phyloP scores from a whole-genome alignment of 2,113 vertebrate species.

The Callithrix jacchus region DNA sequence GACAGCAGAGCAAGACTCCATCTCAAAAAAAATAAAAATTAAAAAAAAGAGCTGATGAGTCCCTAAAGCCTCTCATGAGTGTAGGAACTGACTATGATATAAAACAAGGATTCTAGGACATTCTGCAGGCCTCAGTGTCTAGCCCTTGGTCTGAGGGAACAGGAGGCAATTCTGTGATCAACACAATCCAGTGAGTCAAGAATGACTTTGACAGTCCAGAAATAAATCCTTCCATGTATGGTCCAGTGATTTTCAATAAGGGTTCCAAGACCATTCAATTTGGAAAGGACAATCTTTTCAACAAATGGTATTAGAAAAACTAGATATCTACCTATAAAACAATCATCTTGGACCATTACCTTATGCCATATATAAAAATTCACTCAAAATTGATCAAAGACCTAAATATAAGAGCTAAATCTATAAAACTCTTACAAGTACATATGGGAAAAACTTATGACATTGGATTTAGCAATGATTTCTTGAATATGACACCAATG shows the following conservation, averaged over 20 bases:
- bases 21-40: too few species aligned
- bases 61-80: not conserved
- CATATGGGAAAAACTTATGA: conserved; percentile 24
- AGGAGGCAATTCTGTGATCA: not conserved
- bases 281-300: not conserved
- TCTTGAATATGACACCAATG: conserved; percentile 45
- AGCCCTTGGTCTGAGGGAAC: not conserved
- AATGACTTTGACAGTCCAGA: not conserved
- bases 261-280: not conserved
- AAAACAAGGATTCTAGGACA: not conserved
- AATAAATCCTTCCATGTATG: not conserved
- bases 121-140: not conserved
- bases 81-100: not conserved
- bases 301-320: not conserved
- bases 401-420: not conserved
- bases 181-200: not conserved
- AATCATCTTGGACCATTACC: not conserved
- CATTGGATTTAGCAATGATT: conserved; percentile 7
- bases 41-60: not conserved
- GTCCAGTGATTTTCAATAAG: not conserved
- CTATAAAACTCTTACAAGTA: conserved; percentile 45
- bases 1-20: too few species aligned
- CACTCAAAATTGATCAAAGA: conserved; percentile 28
- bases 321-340: not conserved
- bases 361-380: not conserved